Percentiles rank a stretch among this genome's conserved stretches.
Conservation (phyloP, 2,888 invertebrate genomes). For the Tetanocera ferruginea region DNA sequence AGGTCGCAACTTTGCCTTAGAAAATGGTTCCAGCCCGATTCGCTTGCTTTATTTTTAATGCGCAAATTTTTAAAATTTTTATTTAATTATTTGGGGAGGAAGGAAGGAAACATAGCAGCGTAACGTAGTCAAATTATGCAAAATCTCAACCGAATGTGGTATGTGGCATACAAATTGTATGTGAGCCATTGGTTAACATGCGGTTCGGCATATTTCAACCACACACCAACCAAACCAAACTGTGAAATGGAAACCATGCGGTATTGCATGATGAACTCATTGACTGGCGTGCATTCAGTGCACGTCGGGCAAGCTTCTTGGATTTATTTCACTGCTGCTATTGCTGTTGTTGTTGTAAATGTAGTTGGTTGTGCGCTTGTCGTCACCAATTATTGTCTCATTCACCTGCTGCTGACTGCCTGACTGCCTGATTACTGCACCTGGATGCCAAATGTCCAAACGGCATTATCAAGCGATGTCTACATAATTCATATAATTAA, state of each 20-base stretch:
- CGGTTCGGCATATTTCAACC: not conserved
- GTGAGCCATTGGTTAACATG: not conserved
- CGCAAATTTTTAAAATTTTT: too few relatives aligned
- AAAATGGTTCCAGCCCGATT: too few relatives aligned
- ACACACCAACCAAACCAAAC: not conserved
- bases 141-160: too few relatives aligned
- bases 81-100: too few relatives aligned
- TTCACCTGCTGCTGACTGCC: conserved; percentile 14
- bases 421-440: not conserved
- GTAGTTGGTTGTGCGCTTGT: conserved; percentile 28
- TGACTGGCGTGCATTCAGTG: conserved; percentile 5
- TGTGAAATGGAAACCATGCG: not conserved
- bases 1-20: too few relatives aligned
- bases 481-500: conserved; percentile 25
- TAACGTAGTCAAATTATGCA: too few relatives aligned
- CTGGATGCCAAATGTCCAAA: not conserved
- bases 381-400: conserved; percentile 15
- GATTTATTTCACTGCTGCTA: not conserved
- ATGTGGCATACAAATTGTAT: not conserved
- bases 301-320: not conserved
- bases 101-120: too few relatives aligned
- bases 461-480: conserved; percentile 10
- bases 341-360: conserved; percentile 11
- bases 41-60: too few relatives aligned
- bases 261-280: not conserved